These are phyloP conservation scores for Gymnothorax javanicus DNA, from an alignment of 2,797 vertebrate species.

Conservation along the genomic window DNA sequence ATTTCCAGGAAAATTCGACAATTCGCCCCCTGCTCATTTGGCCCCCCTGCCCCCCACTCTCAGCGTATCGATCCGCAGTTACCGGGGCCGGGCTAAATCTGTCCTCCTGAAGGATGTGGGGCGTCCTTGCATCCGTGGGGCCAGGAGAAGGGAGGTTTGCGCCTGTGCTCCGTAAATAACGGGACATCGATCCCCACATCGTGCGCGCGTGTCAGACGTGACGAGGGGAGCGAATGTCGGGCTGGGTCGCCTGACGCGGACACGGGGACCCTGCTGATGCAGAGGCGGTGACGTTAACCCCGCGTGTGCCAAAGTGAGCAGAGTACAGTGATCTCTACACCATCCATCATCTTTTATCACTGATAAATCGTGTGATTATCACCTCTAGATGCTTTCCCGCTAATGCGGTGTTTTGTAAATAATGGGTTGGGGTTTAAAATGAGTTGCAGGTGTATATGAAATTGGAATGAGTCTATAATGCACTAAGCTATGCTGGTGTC, in stretches of 20 bases:
- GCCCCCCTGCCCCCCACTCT: background rate
- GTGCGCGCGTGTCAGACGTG: slow-evolving; percentile 42
- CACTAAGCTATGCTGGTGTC: too few species aligned
- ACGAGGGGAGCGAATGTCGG: background rate
- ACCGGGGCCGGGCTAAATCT: slow-evolving; percentile 28
- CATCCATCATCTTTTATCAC: too few species aligned
- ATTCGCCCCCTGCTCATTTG: background rate
- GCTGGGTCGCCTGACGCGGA: background rate
- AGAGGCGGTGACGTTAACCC: background rate
- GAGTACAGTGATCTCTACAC: too few species aligned
- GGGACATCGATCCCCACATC: slow-evolving; percentile 32
- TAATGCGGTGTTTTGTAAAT: too few species aligned
- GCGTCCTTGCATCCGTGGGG: slow-evolving; percentile 37
- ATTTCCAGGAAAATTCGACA: background rate
- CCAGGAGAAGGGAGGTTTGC: slow-evolving; percentile 35
- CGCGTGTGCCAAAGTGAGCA: too few species aligned
- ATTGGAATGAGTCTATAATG: too few species aligned
- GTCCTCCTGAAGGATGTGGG: slow-evolving; percentile 25
- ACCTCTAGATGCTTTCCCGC: too few species aligned
- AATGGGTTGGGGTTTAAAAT: too few species aligned
- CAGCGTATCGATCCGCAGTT: slow-evolving; percentile 27
- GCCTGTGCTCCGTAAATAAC: slow-evolving; percentile 42
- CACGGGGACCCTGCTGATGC: slow-evolving; percentile 13
- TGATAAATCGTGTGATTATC: too few species aligned
- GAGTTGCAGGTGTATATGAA: too few species aligned